A percentile compares a stretch with the other conserved stretches of the same genome.
These are phyloP conservation scores for Eubasilissa splendida DNA, from an alignment of 2,888 invertebrate genomes.

Conservation along the genomic window DNA sequence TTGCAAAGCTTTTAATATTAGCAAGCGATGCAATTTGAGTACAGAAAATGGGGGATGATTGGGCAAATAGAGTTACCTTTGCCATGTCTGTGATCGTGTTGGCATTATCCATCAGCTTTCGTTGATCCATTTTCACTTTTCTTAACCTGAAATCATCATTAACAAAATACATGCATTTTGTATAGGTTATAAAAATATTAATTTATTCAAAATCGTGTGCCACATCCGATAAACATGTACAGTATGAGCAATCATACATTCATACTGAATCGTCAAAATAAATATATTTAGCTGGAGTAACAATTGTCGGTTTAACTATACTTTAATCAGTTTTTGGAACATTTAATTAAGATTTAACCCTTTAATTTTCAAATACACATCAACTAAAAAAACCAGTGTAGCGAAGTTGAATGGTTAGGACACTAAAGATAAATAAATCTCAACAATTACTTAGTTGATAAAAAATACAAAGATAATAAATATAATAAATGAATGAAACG, in stretches of 20 bases:
- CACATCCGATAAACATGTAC: too few species aligned
- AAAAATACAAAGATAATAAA: too few species aligned
- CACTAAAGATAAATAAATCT: too few species aligned
- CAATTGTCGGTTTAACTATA: neutral
- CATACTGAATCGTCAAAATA: too few species aligned
- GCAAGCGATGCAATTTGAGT: constrained; percentile 57
- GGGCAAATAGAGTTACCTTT: constrained; percentile 83
- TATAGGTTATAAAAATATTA: too few species aligned
- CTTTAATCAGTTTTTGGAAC: too few species aligned
- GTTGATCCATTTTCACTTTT: constrained; percentile 99
- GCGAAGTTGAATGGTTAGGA: neutral
- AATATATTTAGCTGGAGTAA: neutral
- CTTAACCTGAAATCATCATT: constrained; percentile 81
- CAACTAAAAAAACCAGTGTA: neutral
- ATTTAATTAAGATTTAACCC: too few species aligned
- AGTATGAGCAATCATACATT: too few species aligned
- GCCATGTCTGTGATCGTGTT: constrained; percentile 99
- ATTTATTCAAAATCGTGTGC: too few species aligned
- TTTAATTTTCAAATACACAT: too few species aligned
- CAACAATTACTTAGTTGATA: too few species aligned
- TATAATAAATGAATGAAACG: too few species aligned
- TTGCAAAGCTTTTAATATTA: constrained; percentile 55
- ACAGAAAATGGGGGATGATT: constrained; percentile 45
- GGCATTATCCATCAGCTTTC: constrained; percentile 99
- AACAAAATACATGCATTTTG: neutral